These are phyloP conservation scores for Barypeithes pellucidus DNA, from an alignment of 2,888 invertebrate genomes.

Conservation along the genomic window DNA sequence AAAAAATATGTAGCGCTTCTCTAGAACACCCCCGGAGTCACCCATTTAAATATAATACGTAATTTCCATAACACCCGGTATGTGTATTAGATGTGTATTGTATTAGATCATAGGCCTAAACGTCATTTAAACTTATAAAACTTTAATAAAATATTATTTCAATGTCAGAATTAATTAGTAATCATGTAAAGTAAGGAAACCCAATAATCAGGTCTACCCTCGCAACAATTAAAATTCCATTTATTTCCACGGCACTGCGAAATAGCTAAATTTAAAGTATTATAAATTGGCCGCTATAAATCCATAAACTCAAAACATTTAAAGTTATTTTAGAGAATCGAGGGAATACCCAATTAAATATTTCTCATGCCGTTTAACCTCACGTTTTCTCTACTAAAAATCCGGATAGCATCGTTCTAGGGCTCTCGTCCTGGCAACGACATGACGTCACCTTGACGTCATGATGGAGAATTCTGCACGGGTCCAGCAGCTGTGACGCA, in stretches of 20 bases:
- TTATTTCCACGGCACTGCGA: neutral
- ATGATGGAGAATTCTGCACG: conserved; percentile 39
- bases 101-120: too few species aligned
- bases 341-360: neutral
- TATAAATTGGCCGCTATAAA: conserved; percentile 3
- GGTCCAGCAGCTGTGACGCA: conserved; percentile 38
- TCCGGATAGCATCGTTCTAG: neutral
- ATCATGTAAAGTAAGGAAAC: neutral
- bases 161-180: neutral
- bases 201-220: neutral
- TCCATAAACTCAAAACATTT: conserved; percentile 13
- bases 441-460: conserved; percentile 51
- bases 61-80: too few species aligned
- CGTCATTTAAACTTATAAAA: too few species aligned
- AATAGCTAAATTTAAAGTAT: conserved; percentile 20
- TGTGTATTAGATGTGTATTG: too few species aligned
- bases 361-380: neutral
- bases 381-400: conserved; percentile 15
- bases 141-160: too few species aligned
- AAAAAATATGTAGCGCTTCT: too few species aligned
- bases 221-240: neutral
- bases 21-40: too few species aligned
- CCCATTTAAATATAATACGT: too few species aligned
- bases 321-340: conserved; percentile 15
- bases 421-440: conserved; percentile 43